A percentile compares a stretch with the other conserved stretches of the same genome.
These are phyloP conservation scores for Portevinia maculata DNA, from an alignment of 2,888 invertebrate species.

Conservation along the genomic window DNA sequence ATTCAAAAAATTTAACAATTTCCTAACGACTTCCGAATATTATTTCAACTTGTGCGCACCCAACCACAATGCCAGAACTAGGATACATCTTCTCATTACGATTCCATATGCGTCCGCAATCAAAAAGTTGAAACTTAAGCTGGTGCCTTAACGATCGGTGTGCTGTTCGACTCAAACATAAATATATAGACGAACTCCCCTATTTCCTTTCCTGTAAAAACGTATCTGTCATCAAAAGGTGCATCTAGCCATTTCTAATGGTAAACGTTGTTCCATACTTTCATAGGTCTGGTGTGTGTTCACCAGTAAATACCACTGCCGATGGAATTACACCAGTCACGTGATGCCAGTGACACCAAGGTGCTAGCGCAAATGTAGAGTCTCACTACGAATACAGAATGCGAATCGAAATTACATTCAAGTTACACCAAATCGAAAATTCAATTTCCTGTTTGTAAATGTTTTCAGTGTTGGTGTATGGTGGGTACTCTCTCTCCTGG, in stretches of 20 bases:
- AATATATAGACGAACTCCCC: conserved; percentile 1
- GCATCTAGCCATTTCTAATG: conserved; percentile 69
- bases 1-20: conserved; percentile 19
- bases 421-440: conserved; percentile 71
- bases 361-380: conserved; percentile 63
- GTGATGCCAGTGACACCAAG: conserved; percentile 72
- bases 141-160: conserved; percentile 70
- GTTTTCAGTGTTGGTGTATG: conserved; percentile 29
- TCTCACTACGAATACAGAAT: conserved; percentile 67
- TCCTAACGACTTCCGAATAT: conserved; percentile 32
- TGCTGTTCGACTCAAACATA: conserved; percentile 4
- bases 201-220: conserved; percentile 27
- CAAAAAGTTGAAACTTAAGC: conserved; percentile 73
- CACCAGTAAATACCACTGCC: conserved; percentile 64
- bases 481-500: not conserved
- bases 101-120: conserved; percentile 66
- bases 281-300: conserved; percentile 22
- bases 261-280: conserved; percentile 61
- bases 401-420: conserved; percentile 73
- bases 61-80: conserved; percentile 32
- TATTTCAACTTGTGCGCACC: conserved; percentile 41
- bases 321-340: conserved; percentile 70
- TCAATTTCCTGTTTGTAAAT: conserved; percentile 72
- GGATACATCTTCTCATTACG: conserved; percentile 48
- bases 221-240: conserved; percentile 72